Base-by-base conservation (phyloP, 2,888 invertebrate species). In the Leucania comma region DNA sequence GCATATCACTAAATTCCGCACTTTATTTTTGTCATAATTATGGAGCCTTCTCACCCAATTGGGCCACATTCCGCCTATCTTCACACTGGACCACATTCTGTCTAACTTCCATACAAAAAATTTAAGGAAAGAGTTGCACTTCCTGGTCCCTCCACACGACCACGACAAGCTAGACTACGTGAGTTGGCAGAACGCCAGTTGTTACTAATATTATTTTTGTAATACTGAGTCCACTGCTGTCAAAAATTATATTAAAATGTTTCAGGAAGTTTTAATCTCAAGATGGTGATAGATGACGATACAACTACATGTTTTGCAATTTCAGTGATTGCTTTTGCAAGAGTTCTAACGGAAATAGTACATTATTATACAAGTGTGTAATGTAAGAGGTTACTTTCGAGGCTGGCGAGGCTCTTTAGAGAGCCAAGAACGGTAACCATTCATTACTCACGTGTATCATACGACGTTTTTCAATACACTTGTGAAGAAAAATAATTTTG, bases 151-250 rank as follows among this genome's bases (percentile, higher is more conserved):
- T 32, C 14, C 17, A 42, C 42, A 17, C 42, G 62, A 32, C 29
- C 46, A 56, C 29, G 53, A 53, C 35, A 75, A 69, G 71, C 46
- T 58, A 65, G 57, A 75, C 75, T 65, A 80, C 64, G 60, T 57
- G 38, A 68, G 54, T 66, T 80, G 76, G 81, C 79, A 69, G 29
- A 26, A 29, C 50, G 71, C 76, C 81, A 85, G 51, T 68, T 72
- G 53, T 38, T 32, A 70, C 26, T 73, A 29, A 58, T 57, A 51
- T 32, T 0, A 58, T 64, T 78, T 74, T 62, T 59, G 38, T 58
- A 24, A 58, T 57, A 72, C 50, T 17, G 61, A 48, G 63, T 68
- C 32, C 32, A 51, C 57, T 26, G 32, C 48, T 42, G 29, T 46
- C n/a, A 20, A 24, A 64, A 24, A 12, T 60, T 53, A 35, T 53